These are phyloP conservation scores for Caenorhabditis tropicalis DNA, from an alignment of 1,140 invertebrate genomes.

Conservation along the genomic window DNA sequence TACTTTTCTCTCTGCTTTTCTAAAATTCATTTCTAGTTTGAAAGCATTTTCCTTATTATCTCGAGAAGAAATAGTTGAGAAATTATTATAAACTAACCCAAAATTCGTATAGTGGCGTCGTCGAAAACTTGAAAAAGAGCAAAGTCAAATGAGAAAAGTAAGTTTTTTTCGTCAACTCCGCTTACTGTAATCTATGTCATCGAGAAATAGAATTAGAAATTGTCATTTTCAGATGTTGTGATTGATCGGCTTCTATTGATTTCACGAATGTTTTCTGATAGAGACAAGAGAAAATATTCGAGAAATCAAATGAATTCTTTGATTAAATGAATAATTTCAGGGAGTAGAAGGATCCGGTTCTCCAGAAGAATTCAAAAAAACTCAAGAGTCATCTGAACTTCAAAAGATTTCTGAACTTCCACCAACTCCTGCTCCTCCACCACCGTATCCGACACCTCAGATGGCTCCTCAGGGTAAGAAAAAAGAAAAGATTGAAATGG, in stretches of 20 bases:
- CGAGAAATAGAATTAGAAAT: neutral
- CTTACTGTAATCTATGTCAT: conserved; percentile 22
- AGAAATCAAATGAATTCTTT: neutral
- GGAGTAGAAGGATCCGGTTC: conserved; percentile 48
- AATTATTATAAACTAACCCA: no score
- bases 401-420: conserved; percentile 28
- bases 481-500: neutral
- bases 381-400: neutral
- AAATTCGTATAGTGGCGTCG: conserved; percentile 54
- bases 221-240: neutral
- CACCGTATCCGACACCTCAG: conserved; percentile 43
- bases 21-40: no score
- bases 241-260: neutral
- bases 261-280: neutral
- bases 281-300: neutral
- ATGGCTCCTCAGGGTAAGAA: neutral
- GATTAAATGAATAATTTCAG: neutral
- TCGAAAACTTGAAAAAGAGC: conserved; percentile 49
- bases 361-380: conserved; percentile 5
- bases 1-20: neutral
- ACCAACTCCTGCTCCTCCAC: conserved; percentile 51
- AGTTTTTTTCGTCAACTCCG: neutral
- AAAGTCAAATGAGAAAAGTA: conserved; percentile 24
- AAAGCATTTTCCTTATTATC: no score
- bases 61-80: no score